Conservation (phyloP, 2,797 vertebrate species). For the Acanthurus tractus region DNA sequence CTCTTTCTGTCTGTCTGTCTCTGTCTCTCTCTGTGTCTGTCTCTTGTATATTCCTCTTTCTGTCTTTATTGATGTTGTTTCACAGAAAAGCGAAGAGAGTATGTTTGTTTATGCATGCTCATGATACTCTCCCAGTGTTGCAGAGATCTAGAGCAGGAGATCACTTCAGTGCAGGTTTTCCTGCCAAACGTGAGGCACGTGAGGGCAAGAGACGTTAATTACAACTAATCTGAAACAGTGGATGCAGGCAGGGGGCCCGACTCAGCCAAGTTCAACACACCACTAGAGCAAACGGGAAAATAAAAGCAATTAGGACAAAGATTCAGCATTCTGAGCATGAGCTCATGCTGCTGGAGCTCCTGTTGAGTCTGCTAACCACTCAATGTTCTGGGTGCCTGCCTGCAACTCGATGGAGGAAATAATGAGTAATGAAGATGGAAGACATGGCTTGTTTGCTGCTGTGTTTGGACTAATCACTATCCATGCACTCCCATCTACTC, state of each 20-base stretch:
- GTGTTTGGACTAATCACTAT: neutral
- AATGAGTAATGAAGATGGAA: constrained; percentile 20
- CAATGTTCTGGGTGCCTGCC: constrained; percentile 7
- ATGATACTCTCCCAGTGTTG: neutral
- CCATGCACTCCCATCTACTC: neutral
- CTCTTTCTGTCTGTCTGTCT: constrained; percentile 36
- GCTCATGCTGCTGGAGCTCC: constrained; percentile 3
- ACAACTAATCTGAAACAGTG: constrained; percentile 65
- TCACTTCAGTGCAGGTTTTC: constrained; percentile 12
- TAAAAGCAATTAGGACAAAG: constrained; percentile 29
- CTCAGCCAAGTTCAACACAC: neutral
- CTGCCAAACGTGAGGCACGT: constrained; percentile 49
- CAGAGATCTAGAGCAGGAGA: constrained; percentile 28
- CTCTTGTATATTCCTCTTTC: constrained; percentile 2
- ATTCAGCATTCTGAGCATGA: neutral
- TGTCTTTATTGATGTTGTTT: neutral
- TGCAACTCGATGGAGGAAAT: neutral
- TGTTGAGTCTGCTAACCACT: constrained; percentile 16
- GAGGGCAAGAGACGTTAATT: constrained; percentile 59
- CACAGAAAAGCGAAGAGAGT: neutral
- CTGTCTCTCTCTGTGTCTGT: constrained; percentile 35
- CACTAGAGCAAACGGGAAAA: constrained; percentile 11
- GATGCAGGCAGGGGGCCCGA: constrained; percentile 20
- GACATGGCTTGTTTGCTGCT: constrained; percentile 15
- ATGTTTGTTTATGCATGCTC: neutral